phyloP scores from a whole-genome alignment of 1,140 invertebrate species.

The Drosophila equinoxialis region DNA sequence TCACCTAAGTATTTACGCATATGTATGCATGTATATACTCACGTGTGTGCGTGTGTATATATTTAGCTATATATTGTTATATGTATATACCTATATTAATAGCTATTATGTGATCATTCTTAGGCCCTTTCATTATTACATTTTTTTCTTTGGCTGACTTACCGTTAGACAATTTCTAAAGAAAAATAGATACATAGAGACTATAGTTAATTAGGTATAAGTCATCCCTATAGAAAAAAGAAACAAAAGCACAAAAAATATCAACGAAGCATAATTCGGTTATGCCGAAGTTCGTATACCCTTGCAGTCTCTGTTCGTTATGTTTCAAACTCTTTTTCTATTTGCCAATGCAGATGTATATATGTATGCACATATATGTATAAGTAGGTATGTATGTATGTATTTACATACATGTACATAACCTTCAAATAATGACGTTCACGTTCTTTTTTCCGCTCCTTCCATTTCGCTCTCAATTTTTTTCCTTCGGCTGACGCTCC shows the following conservation, averaged over 20 bases:
- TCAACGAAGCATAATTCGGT: not conserved
- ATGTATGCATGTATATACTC: not conserved
- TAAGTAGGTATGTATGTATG: too few relatives aligned
- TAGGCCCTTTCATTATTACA: conserved; percentile 12
- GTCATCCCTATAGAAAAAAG: conserved; percentile 9
- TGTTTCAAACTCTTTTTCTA: too few relatives aligned
- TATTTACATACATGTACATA: too few relatives aligned
- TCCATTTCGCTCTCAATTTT: too few relatives aligned
- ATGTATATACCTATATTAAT: conserved; percentile 36
- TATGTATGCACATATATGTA: too few relatives aligned
- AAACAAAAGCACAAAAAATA: conserved; percentile 1
- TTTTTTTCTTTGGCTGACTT: not conserved
- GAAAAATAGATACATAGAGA: conserved; percentile 20
- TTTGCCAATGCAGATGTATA: too few relatives aligned
- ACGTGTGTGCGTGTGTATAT: conserved; percentile 37
- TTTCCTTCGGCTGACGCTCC: too few relatives aligned
- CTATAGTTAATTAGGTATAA: conserved; percentile 47
- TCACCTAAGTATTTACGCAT: conserved; percentile 6
- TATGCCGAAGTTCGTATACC: too few relatives aligned
- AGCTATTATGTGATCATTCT: conserved; percentile 37
- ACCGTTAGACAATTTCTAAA: conserved; percentile 19
- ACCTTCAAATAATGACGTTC: too few relatives aligned
- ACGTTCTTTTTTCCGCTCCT: too few relatives aligned
- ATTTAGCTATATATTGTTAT: conserved; percentile 30
- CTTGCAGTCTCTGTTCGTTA: too few relatives aligned